Conservation (phyloP, 2,113 vertebrate species). For the Chaetodon auriga region DNA sequence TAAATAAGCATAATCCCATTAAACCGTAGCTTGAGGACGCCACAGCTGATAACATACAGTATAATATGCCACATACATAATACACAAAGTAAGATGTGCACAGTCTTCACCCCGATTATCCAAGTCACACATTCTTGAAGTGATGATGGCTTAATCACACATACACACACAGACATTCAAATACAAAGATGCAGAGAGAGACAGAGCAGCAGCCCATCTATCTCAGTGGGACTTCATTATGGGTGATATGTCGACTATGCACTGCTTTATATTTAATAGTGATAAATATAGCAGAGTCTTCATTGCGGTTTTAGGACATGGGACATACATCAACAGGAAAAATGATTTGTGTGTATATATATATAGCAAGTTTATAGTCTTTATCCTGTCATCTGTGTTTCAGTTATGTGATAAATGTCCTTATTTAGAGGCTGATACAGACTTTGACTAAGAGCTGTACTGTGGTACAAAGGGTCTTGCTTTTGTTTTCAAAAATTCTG, state of each 20-base stretch:
- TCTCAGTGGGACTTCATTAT: slow-evolving; percentile 61
- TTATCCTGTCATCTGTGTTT: slow-evolving; percentile 47
- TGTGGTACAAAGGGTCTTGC: not conserved
- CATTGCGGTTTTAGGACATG: slow-evolving; percentile 39
- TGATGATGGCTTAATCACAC: slow-evolving; percentile 41
- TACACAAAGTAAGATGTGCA: not conserved
- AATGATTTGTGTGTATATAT: slow-evolving; percentile 11
- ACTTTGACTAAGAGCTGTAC: slow-evolving; percentile 36
- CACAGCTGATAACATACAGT: not conserved
- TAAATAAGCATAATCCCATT: not conserved
- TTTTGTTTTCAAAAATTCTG: slow-evolving; percentile 3
- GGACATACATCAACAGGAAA: slow-evolving; percentile 49
- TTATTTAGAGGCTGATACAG: slow-evolving; percentile 33
- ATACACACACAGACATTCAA: slow-evolving; percentile 3
- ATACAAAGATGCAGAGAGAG: slow-evolving; percentile 20
- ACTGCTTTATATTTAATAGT: slow-evolving; percentile 55
- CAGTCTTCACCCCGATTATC: slow-evolving; percentile 4
- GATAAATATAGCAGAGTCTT: slow-evolving; percentile 54
- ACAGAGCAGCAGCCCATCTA: slow-evolving; percentile 40
- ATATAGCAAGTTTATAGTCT: slow-evolving; percentile 51
- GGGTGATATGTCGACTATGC: slow-evolving; percentile 39
- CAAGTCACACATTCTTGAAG: slow-evolving; percentile 2
- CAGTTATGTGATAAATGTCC: slow-evolving; percentile 40
- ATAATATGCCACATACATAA: not conserved
- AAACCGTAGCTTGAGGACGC: slow-evolving; percentile 4